These are phyloP conservation scores for Scomber colias DNA, from an alignment of 2,113 vertebrate species.

Conservation along the genomic window DNA sequence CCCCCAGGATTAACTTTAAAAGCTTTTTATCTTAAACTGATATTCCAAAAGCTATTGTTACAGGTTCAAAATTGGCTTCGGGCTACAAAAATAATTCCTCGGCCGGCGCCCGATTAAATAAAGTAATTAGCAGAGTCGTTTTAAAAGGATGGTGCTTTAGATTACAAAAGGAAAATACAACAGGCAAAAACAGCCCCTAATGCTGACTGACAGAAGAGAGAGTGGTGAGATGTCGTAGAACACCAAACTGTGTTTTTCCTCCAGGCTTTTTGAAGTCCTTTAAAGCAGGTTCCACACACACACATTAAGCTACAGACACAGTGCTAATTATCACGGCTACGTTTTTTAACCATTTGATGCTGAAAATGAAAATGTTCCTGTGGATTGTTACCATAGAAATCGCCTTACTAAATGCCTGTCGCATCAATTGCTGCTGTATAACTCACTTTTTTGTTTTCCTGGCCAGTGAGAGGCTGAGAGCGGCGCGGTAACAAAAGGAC, in stretches of 20 bases:
- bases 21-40: conserved; percentile 69
- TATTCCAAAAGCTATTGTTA: conserved; percentile 72
- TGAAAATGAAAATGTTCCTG: conserved; percentile 78
- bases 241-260: conserved; percentile 67
- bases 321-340: conserved; percentile 76
- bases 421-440: conserved; percentile 65
- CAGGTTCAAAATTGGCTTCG: conserved; percentile 68
- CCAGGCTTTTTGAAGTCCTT: conserved; percentile 77
- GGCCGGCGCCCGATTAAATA: conserved; percentile 73
- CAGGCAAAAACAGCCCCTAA: conserved; percentile 69
- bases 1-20: conserved; percentile 66
- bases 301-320: conserved; percentile 52
- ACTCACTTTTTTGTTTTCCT: conserved; percentile 69
- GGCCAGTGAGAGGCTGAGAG: conserved; percentile 57
- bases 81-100: conserved; percentile 73
- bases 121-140: conserved; percentile 76
- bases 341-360: conserved; percentile 77
- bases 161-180: conserved; percentile 80
- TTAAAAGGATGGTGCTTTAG: conserved; percentile 71
- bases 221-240: conserved; percentile 65
- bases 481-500: conserved; percentile 64
- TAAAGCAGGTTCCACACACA: conserved; percentile 66
- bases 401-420: conserved; percentile 65
- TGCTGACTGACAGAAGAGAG: conserved; percentile 79
- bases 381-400: conserved; percentile 80